Evolutionary conservation across 2,888 invertebrate genomes (phyloP), one percentile per base, ranked within the genome.

Genomic region (Dryococelus australis): DNA sequence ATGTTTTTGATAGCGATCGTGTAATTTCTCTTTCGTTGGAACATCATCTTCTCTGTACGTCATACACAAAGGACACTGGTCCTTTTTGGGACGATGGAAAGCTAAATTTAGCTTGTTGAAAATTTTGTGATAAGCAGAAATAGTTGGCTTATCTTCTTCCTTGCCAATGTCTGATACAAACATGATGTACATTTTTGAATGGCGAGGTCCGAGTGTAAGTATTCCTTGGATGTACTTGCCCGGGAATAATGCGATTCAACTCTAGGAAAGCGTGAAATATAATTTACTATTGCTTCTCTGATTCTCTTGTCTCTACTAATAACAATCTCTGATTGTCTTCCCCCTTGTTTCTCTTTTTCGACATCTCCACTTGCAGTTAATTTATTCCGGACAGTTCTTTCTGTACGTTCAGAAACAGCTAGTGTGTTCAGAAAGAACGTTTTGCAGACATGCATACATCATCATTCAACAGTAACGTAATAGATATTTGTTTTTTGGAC

Each of bases 231-330:
- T 65, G 65, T 65, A 16, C 65, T 24, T 65, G 65, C 20, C 6
- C 65, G 65, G 24, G 12, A 65, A 65, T 16, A 65, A 65, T 65
- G 65, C n/a, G 65, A 65, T 65, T 65, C 65, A 24, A 10, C 65
- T 65, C 65, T 65, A 24, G 65, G 65, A 65, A 65, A 65, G 65
- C 65, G 65, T 65, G 65, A 65, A 65, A 65, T 65, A 65, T 65
- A 24, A 65, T 65, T 5, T 65, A 12, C 65, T 65, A 16, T 65
- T 65, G 24, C 65, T 65, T 65, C 65, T 65, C 65, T 65, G 65
- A 65, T 10, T 16, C 65, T 65, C 65, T 65, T 5, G 65, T 65
- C 65, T 65, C 65, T 65, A 65, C 65, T 65, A 65, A 65, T 65
- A 10, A 65, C 24, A 65, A n/a, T n/a, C n/a, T 65, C 65, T 65